Evolutionary conservation across 2,888 invertebrate species (phyloP).

Genomic region (Eupithecia insigniata): DNA sequence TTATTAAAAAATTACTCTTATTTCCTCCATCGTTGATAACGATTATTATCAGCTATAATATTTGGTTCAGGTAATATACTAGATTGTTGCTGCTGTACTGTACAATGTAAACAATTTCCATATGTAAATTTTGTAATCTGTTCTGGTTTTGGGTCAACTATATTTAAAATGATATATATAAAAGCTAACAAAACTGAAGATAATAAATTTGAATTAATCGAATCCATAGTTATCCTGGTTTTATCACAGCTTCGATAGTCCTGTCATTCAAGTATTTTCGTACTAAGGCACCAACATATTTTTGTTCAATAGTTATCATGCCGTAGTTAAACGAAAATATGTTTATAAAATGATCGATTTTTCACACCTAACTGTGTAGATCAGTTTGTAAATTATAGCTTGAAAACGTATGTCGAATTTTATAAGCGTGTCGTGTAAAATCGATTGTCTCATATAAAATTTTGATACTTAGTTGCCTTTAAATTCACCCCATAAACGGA

Average conservation of each 20-base stretch:
- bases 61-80: neutral
- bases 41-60: too few relatives aligned
- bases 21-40: too few relatives aligned
- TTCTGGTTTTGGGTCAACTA: slow-evolving; percentile 30
- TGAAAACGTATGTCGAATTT: slow-evolving; percentile 6
- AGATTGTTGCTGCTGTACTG: slow-evolving; percentile 11
- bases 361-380: too few relatives aligned
- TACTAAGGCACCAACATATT: neutral
- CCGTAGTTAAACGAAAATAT: neutral
- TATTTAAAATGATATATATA: neutral
- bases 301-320: neutral
- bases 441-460: slow-evolving; percentile 42
- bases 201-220: neutral
- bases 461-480: slow-evolving; percentile 20
- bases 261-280: slow-evolving; percentile 20
- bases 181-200: neutral
- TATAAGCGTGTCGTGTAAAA: slow-evolving; percentile 33
- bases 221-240: neutral
- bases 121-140: slow-evolving; percentile 13
- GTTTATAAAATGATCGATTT: slow-evolving; percentile 49
- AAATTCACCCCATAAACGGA: slow-evolving; percentile 33
- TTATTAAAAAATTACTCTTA: neutral
- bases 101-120: neutral
- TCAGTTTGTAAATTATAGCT: neutral
- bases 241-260: slow-evolving; percentile 26